Base-by-base conservation (phyloP, 2,888 invertebrate species). In the Drosophila hamatofila region DNA sequence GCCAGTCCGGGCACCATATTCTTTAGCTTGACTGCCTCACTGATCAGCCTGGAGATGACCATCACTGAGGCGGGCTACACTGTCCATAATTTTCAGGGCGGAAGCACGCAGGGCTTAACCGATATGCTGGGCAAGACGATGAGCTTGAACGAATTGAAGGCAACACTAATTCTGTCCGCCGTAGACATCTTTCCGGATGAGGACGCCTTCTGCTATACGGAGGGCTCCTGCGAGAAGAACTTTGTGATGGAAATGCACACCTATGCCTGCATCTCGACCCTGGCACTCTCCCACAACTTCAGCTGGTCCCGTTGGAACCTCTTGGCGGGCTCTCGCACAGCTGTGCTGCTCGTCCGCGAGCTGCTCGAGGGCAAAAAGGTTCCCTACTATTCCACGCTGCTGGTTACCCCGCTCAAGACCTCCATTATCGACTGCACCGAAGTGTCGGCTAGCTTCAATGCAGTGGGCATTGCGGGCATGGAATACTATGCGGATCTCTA, bases 121-220 rank as follows among this genome's bases (percentile, higher is more conserved):
- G 90, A 91, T 3, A 91, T 92, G 83, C 83, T 93, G 54, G 93
- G 93, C 18, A 89, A 88, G 65, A 90, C 89, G 0, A 39, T 92
- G 4, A 86, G 89, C 0, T 72, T 93, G 39, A 60, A 82, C n/a
- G 91, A 91, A 44, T 78, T 93, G 3, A 92, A 91, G 74, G 80
- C 90, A 35, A 90, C 83, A 9, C 81, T 93, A 7, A 94, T 95
- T 8, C 94, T 94, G 3, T 95, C 96, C 0, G 96, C 97, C 0
- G 95, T 97, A 62, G 97, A 97, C 87, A 94, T 97, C 68, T 97
- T 97, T 90, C 97, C 97, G 0, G 95, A 95, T 57, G 94, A 95
- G 79, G 97, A 97, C 91, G 95, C 95, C 0, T 95, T 95, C 89
- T 95, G 95, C 86, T 95, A 96, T 89, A 93, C 96, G 1, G 96